phyloP scores from a whole-genome alignment of 2,888 invertebrate species.

The Erebia aethiops region DNA sequence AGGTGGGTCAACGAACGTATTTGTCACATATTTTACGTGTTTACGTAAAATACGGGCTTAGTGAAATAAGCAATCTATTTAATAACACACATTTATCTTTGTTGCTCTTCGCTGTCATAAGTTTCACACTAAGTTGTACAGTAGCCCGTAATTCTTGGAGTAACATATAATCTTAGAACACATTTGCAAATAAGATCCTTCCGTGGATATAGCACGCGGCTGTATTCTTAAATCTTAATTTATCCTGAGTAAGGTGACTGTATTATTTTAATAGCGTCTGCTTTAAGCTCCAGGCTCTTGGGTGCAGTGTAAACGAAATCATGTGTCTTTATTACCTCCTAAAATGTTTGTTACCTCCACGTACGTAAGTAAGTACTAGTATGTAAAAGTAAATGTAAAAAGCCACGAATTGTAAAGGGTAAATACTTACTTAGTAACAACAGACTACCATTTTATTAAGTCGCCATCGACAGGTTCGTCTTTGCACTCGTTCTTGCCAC shows the following conservation, averaged over 20 bases:
- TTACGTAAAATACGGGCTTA: conserved; percentile 10
- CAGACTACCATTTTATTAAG: not conserved
- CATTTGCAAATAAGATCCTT: not conserved
- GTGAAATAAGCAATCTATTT: conserved; percentile 14
- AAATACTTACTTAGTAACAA: not conserved
- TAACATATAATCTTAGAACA: not conserved
- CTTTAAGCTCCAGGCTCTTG: not conserved
- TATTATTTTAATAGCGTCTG: not conserved
- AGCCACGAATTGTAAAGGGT: not conserved
- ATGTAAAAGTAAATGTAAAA: not conserved
- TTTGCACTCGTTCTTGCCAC: too few relatives aligned
- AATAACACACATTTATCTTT: not conserved
- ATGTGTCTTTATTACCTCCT: too few relatives aligned
- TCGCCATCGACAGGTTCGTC: too few relatives aligned
- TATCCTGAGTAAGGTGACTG: not conserved
- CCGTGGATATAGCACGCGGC: not conserved
- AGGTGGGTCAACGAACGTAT: not conserved
- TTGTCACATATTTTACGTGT: conserved; percentile 6
- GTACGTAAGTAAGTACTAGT: too few relatives aligned
- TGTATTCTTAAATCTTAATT: not conserved
- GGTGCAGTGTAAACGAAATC: not conserved
- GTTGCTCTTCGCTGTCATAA: not conserved
- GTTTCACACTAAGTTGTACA: not conserved
- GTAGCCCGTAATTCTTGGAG: not conserved
- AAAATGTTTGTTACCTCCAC: too few relatives aligned